These are phyloP conservation scores for Cynopterus brachyotis DNA, from an alignment of 2,113 vertebrate species.

Conservation along the genomic window DNA sequence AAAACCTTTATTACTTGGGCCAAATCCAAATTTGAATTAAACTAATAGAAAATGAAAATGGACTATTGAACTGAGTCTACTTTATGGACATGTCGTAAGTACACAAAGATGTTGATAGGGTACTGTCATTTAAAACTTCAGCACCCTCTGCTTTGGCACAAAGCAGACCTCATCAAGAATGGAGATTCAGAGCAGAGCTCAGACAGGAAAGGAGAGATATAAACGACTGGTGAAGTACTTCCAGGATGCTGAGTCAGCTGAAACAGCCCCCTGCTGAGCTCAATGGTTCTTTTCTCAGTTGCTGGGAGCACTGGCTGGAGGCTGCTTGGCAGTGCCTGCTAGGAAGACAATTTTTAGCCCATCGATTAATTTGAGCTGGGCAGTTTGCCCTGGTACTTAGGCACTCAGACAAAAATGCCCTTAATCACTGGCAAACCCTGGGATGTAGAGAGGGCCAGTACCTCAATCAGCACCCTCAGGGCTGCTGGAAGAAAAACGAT, in stretches of 20 bases:
- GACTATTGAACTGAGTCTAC: neutral
- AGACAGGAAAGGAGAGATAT: slow-evolving; percentile 11
- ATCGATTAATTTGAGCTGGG: slow-evolving; percentile 74
- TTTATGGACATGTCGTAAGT: slow-evolving; percentile 42
- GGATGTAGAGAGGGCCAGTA: neutral
- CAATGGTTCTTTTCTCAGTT: slow-evolving; percentile 71
- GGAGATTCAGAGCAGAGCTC: neutral
- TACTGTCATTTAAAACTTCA: slow-evolving; percentile 45
- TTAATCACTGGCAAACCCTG: slow-evolving; percentile 52
- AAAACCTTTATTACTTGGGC: slow-evolving; percentile 60
- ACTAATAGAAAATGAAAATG: slow-evolving; percentile 60
- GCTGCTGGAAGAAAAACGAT: neutral
- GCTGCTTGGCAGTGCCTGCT: slow-evolving; percentile 63
- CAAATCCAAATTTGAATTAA: slow-evolving; percentile 66
- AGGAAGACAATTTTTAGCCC: slow-evolving; percentile 76
- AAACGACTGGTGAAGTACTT: slow-evolving; percentile 61
- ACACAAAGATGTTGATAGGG: slow-evolving; percentile 25
- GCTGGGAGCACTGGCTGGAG: slow-evolving; percentile 59
- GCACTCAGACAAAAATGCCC: slow-evolving; percentile 68
- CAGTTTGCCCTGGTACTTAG: slow-evolving; percentile 70
- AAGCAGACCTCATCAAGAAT: slow-evolving; percentile 32
- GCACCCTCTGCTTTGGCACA: slow-evolving; percentile 38
- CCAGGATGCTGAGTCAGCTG: slow-evolving; percentile 67
- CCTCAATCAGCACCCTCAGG: neutral
- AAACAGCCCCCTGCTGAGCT: slow-evolving; percentile 55